Conservation (phyloP, 2,888 invertebrate genomes). For the Hirtodrosophila duncani region DNA sequence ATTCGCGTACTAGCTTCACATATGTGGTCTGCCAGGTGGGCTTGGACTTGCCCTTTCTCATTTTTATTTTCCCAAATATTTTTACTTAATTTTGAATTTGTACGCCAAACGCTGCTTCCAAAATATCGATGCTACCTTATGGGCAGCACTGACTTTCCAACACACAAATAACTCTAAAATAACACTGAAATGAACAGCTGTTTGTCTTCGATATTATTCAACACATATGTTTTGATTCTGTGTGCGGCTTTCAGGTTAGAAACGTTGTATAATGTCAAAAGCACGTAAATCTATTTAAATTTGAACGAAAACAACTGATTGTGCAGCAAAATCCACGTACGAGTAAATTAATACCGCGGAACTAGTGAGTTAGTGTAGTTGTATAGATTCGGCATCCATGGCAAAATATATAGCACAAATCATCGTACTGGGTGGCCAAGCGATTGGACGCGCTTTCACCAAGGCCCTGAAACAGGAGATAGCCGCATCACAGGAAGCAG, state of each 20-base stretch:
- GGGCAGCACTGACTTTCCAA: no score
- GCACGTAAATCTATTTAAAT: slow-evolving; percentile 11
- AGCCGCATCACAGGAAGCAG: slow-evolving; percentile 92
- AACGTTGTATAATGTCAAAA: slow-evolving; percentile 71
- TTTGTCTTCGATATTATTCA: no score
- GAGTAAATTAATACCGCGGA: background rate
- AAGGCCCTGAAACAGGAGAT: slow-evolving; percentile 92
- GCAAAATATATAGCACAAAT: slow-evolving; percentile 96
- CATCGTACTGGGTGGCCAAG: slow-evolving; percentile 92
- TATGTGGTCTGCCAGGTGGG: slow-evolving; percentile 17
- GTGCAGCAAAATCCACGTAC: slow-evolving; percentile 4
- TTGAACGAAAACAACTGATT: slow-evolving; percentile 5
- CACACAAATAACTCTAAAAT: no score
- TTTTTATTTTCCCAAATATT: background rate
- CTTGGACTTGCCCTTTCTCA: no score
- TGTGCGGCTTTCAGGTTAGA: slow-evolving; percentile 56
- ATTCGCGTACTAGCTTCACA: background rate
- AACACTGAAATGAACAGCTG: no score
- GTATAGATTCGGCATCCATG: slow-evolving; percentile 81
- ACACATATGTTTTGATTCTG: background rate
- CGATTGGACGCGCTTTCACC: slow-evolving; percentile 94
- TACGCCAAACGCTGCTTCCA: background rate
- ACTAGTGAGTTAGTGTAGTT: slow-evolving; percentile 1
- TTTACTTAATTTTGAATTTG: slow-evolving; percentile 6
- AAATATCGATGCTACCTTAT: no score